Conservation (phyloP, 30 jellyfish, hydroid and myxozoan species). For the Nemopilema nomurai region DNA sequence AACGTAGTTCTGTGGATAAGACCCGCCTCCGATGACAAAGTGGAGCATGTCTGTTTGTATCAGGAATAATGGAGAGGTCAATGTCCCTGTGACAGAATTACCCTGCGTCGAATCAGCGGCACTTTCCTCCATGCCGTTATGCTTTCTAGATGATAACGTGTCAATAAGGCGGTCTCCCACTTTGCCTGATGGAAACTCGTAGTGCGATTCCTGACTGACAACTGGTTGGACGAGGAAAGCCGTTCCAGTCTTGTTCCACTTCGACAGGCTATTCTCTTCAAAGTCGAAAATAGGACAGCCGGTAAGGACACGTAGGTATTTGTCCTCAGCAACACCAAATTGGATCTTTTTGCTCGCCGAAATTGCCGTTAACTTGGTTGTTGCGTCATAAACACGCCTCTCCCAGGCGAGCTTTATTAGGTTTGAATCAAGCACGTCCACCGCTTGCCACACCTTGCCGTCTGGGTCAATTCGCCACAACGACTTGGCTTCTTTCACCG, state of each 20-base stretch:
- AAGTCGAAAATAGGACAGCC: constrained; percentile 60
- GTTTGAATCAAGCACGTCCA: neutral
- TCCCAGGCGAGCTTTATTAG: constrained; percentile 8
- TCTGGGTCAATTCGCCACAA: constrained; percentile 28
- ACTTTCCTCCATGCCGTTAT: neutral
- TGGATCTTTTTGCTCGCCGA: constrained; percentile 34
- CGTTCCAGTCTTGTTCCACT: constrained; percentile 18
- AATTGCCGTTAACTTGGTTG: constrained; percentile 11
- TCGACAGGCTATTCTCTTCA: constrained; percentile 24
- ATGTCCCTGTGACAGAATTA: constrained; percentile 19
- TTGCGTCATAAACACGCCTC: constrained; percentile 7
- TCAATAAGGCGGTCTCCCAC: constrained; percentile 41
- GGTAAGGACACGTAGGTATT: constrained; percentile 2
- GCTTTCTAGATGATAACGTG: constrained; percentile 11
- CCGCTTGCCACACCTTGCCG: constrained; percentile 20
- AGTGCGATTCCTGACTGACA: neutral
- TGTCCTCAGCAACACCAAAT: constrained; percentile 10
- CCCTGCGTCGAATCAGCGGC: constrained; percentile 14
- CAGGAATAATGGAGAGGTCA: constrained; percentile 55
- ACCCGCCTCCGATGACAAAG: constrained; percentile 58
- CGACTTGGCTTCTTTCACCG: constrained; percentile 32
- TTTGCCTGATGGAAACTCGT: constrained; percentile 22
- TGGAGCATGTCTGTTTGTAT: constrained; percentile 29
- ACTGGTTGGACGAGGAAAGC: constrained; percentile 42
- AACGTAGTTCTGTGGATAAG: constrained; percentile 28